Conservation (phyloP, 2,888 invertebrate genomes). For the Chorisops tibialis region DNA sequence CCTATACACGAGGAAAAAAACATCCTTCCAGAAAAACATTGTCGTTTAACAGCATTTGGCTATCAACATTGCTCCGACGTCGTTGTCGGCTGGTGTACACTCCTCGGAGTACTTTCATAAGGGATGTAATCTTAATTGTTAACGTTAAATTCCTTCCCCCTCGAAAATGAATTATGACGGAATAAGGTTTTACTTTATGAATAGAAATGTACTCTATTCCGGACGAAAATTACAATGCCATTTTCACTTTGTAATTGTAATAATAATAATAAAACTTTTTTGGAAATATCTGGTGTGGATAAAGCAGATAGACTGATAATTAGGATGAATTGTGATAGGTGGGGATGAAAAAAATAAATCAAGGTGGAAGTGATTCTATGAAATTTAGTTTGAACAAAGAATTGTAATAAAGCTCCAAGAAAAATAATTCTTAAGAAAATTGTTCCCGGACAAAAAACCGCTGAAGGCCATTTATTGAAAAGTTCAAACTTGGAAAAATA, state of each 20-base stretch:
- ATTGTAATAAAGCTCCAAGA: too few relatives aligned
- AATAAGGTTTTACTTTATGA: slow-evolving; percentile 1
- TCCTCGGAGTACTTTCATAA: neutral
- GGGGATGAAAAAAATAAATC: too few relatives aligned
- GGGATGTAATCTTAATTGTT: slow-evolving; percentile 9
- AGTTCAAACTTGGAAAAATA: too few relatives aligned
- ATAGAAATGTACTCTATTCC: neutral
- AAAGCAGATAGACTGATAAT: neutral
- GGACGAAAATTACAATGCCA: neutral
- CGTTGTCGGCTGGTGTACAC: neutral
- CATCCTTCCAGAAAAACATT: neutral
- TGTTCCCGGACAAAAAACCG: too few relatives aligned
- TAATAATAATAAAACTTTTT: too few relatives aligned
- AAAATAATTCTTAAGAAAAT: too few relatives aligned
- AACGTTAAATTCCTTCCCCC: slow-evolving; percentile 2
- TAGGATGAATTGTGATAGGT: neutral
- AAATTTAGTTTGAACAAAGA: too few relatives aligned
- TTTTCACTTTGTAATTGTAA: too few relatives aligned
- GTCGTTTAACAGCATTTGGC: neutral
- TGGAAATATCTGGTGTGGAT: neutral
- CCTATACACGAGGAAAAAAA: neutral
- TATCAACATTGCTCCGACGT: neutral
- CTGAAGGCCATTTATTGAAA: too few relatives aligned
- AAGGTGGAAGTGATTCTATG: too few relatives aligned
- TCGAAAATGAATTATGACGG: slow-evolving; percentile 1